Evolutionary conservation across 2,888 invertebrate genomes (phyloP), one percentile per base, ranked within the genome.

Genomic region (Bedellia somnulentella): DNA sequence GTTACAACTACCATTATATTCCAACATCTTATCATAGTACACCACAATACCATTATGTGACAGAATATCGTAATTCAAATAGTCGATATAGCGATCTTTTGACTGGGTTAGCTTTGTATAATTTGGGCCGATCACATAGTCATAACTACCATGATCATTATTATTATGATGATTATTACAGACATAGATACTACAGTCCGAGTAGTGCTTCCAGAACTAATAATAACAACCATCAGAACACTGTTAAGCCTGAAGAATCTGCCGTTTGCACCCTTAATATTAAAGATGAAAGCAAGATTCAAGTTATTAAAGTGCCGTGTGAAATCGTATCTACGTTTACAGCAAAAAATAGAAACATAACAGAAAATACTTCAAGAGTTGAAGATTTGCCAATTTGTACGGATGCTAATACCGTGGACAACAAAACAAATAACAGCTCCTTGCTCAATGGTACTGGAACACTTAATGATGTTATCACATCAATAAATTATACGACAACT

Each of bases 271-370:
- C 46, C 8, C 47, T 75, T 21, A 63, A 51, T 42, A 49, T 73
- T 6, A 58, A 48, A 33, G 64, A 71, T 39, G 52, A 59, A 16
- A 50, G 47, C 5, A 52, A 47, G 22, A 30, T 46, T 10, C 51
- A 67, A 38, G 37, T 43, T 11, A 38, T 73, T 9, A 67, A 54
- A 42, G 56, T 75, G 40, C 73, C 73, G 2, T 75, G 73, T 40
- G 73, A 66, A 48, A 71, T 71, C 5, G 71, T 75, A 5, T 67
- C 73, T 2, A 75, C 73, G 2, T 75, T 75, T 34, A 58, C 60
- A 3, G 50, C 59, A 35, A 59, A 49, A 3, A 54, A 61, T 35
- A 49, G 47, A 13, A 53, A 49, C 34, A 35, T 13, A n/a, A 8
- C 13, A 5, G 2, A 5, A 10, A 24, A 17, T 24, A 3, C 5